Evolutionary conservation across 1,140 invertebrate species (phyloP), one percentile per base, ranked within the genome.

Genomic region (Heliconius congener): DNA sequence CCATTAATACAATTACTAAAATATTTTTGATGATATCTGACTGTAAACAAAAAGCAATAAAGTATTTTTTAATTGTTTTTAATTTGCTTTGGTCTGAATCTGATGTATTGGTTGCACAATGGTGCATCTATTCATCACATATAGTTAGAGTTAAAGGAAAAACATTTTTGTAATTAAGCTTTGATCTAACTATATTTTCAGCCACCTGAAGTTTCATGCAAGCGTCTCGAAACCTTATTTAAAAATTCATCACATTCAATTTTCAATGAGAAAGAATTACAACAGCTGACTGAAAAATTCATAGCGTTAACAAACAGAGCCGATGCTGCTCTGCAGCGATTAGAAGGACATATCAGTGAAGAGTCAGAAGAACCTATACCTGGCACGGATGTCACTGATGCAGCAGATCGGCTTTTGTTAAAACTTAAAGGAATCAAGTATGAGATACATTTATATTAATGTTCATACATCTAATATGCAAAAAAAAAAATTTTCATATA

Each of bases 201-300:
- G 91, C 84, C 50, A 2, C 50, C 76, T 71, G 93, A 94, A 72
- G 76, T 85, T 18, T 88, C 88, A 57, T 94, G 93, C 77, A 87
- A 89, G 73, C 88, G 91, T 19, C 81, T 93, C 42, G 93, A 94
- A 77, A 87, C 66, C 19, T 87, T 88, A 27, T 89, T 94, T 71
- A 87, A 88, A 30, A 94, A 94, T 77, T 79, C 85, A 71, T 87
- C 92, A 27, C 88, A 88, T 46, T 78, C 86, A 2, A 82, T 84
- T 8, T 82, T 92, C 50, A 93, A 91, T 77, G 93, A 93, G 76
- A 92, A 89, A 42, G 91, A 94, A 78, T 78, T 93, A 55, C 87
- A 90, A 60, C 91, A 93, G 77, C 82, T 94, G n/a, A 94, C 90
- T 2, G 93, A 94, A 72, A 94, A 94, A 71, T 93, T 94, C 77